These are phyloP conservation scores for Semotilus atromaculatus DNA, from an alignment of 2,797 vertebrate species.

Conservation along the genomic window DNA sequence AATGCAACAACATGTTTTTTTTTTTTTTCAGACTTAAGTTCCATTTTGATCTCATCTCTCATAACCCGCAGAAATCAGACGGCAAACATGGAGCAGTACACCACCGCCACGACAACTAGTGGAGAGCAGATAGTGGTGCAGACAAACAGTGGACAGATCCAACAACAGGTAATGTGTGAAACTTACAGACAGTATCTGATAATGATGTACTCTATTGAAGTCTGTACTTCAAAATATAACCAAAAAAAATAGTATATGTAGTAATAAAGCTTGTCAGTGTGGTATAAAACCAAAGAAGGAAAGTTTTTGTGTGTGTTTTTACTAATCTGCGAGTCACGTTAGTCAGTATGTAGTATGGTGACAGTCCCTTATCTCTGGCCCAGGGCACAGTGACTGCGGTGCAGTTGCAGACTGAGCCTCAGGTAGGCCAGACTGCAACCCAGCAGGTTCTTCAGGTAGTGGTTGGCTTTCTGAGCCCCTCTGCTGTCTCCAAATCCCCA, in stretches of 20 bases:
- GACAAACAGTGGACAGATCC: conserved; percentile 88
- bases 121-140: conserved; percentile 97
- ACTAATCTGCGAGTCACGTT: not conserved
- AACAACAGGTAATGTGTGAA: conserved; percentile 82
- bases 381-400: conserved; percentile 97
- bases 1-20: not conserved
- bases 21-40: conserved; percentile 14
- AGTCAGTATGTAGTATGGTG: conserved; percentile 36
- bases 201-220: not conserved
- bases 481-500: conserved; percentile 55
- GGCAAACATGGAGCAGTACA: conserved; percentile 91
- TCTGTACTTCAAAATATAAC: not conserved
- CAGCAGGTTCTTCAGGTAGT: conserved; percentile 99
- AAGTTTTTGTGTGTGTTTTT: not conserved
- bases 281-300: not conserved
- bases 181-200: not conserved
- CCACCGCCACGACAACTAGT: conserved; percentile 80
- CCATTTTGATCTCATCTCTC: not conserved
- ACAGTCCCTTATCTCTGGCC: conserved; percentile 83
- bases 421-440: conserved; percentile 94
- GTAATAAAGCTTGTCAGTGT: not conserved
- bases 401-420: conserved; percentile 96
- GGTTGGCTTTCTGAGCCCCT: conserved; percentile 79
- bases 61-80: conserved; percentile 12
- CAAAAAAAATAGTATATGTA: not conserved